Conservation (phyloP, 2,797 vertebrate genomes). For the Mormyrus proboscirostris region DNA sequence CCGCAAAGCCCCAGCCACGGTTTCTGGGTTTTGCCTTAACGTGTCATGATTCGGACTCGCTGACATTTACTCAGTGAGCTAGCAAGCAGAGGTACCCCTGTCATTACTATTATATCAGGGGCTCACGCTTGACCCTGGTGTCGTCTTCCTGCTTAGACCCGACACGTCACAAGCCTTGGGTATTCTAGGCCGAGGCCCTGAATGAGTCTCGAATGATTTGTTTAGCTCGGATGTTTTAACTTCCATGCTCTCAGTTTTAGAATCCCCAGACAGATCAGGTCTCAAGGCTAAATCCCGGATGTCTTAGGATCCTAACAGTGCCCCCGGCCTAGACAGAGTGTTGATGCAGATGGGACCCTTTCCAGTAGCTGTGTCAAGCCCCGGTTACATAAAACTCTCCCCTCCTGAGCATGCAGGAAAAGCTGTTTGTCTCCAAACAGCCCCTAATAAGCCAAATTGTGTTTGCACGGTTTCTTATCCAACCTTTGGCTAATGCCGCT, state of each 20-base stretch:
- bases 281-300: neutral
- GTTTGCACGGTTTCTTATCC: neutral
- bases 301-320: neutral
- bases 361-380: neutral
- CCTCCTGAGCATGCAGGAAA: neutral
- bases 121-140: neutral
- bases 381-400: neutral
- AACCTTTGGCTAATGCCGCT: neutral
- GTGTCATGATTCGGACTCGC: neutral
- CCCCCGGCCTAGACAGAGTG: neutral
- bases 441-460: slow-evolving; percentile 2
- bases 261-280: neutral
- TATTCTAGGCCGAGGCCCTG: neutral
- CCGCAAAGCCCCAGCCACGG: slow-evolving; percentile 15
- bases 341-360: neutral
- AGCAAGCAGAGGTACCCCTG: neutral
- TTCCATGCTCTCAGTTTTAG: neutral
- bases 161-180: neutral
- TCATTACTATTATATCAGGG: neutral
- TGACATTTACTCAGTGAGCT: slow-evolving; percentile 15
- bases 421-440: neutral
- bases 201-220: neutral
- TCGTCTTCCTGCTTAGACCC: neutral
- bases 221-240: neutral
- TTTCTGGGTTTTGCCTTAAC: neutral